Conservation (phyloP, 2,888 invertebrate genomes). For the Panzeria rudis region DNA sequence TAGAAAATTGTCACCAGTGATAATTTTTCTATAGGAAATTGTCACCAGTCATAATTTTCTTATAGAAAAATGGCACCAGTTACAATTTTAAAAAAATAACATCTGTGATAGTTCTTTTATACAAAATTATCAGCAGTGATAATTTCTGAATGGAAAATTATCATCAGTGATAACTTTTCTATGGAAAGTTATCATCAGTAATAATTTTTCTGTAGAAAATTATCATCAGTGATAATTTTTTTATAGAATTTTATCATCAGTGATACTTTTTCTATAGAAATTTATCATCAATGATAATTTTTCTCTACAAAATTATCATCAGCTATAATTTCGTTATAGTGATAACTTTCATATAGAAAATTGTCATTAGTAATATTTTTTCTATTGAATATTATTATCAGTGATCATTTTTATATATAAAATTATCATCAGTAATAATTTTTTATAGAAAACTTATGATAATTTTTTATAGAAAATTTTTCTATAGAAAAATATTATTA, state of each 20-base stretch:
- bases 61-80: too few relatives aligned
- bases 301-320: not conserved
- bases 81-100: not conserved
- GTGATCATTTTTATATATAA: not conserved
- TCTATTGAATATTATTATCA: not conserved
- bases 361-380: not conserved
- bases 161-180: too few relatives aligned
- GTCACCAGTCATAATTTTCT: too few relatives aligned
- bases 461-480: not conserved
- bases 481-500: not conserved
- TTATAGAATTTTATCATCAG: not conserved
- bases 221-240: not conserved
- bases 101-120: not conserved
- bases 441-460: not conserved
- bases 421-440: not conserved
- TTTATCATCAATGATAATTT: not conserved
- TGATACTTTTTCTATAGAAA: not conserved
- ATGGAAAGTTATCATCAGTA: not conserved
- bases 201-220: too few relatives aligned
- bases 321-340: not conserved
- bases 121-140: not conserved
- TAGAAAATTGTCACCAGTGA: too few relatives aligned
- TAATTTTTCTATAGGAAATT: too few relatives aligned
- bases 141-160: not conserved
- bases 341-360: not conserved